These are phyloP conservation scores for Cybosia mesomella DNA, from an alignment of 2,888 invertebrate species.

Conservation along the genomic window DNA sequence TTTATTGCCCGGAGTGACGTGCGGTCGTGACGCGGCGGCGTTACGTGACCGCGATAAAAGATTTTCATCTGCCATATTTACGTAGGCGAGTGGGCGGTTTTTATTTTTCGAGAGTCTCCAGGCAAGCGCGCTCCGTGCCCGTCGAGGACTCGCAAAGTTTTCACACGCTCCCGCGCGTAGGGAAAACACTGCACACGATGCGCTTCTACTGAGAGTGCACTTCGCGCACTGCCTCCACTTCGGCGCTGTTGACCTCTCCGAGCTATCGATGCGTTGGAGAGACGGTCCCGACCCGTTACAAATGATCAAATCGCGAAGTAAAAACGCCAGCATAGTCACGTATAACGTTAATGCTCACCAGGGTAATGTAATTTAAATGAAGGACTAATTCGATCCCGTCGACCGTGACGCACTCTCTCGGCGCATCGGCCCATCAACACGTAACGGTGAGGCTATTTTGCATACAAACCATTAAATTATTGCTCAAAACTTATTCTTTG, in stretches of 20 bases:
- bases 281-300: conserved; percentile 61
- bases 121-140: conserved; percentile 67
- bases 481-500: conserved; percentile 87
- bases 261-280: conserved; percentile 69
- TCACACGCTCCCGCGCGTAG: conserved; percentile 76
- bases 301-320: conserved; percentile 63
- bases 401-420: conserved; percentile 83
- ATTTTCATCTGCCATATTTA: conserved; percentile 87
- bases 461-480: conserved; percentile 87
- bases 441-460: conserved; percentile 85
- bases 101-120: conserved; percentile 83
- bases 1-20: conserved; percentile 84
- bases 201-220: conserved; percentile 46
- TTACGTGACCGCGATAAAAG: conserved; percentile 87
- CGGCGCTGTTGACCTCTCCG: conserved; percentile 65
- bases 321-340: conserved; percentile 71
- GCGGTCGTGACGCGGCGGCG: conserved; percentile 84
- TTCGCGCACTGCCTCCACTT: conserved; percentile 40
- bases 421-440: conserved; percentile 83
- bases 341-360: conserved; percentile 72
- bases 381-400: conserved; percentile 83
- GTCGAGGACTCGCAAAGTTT: conserved; percentile 73
- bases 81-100: conserved; percentile 86
- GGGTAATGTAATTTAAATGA: conserved; percentile 84
- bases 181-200: conserved; percentile 64